These are phyloP conservation scores for Carollia perspicillata DNA, from an alignment of 2,113 vertebrate species.

Conservation along the genomic window DNA sequence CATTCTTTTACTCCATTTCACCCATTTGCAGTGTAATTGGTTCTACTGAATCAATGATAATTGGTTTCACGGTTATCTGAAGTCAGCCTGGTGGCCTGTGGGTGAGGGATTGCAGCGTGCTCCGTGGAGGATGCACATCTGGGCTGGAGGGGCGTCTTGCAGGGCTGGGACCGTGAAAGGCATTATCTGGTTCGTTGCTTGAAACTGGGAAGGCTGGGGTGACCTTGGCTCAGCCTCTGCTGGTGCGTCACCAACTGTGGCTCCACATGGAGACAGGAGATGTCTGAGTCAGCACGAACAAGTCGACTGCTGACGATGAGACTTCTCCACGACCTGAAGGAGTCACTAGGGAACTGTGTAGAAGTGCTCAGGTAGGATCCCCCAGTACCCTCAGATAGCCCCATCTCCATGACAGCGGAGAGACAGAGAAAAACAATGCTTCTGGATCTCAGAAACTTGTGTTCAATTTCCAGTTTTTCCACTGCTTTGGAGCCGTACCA, in stretches of 20 bases:
- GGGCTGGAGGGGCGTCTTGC: neutral
- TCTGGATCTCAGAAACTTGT: neutral
- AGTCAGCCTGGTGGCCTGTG: neutral
- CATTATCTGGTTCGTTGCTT: neutral
- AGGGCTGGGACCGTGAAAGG: neutral
- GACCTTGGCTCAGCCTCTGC: neutral
- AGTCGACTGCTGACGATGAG: neutral
- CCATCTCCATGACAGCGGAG: neutral
- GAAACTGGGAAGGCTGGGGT: neutral
- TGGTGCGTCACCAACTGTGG: neutral
- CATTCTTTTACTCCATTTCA: neutral
- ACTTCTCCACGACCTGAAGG: neutral
- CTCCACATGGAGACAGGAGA: neutral
- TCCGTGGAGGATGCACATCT: neutral
- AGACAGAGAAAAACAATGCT: neutral
- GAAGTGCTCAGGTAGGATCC: neutral
- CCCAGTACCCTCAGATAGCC: neutral
- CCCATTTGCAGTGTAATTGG: neutral
- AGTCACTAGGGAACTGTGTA: neutral
- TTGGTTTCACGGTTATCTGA: constrained; percentile 14
- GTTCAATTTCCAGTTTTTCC: neutral
- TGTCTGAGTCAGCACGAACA: neutral
- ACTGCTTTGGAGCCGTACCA: neutral
- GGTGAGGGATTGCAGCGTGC: neutral
- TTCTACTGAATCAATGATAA: neutral